A percentile compares a stretch with the other conserved stretches of the same genome.
Conservation (phyloP, 2,888 invertebrate genomes). For the Crioceris asparagi region DNA sequence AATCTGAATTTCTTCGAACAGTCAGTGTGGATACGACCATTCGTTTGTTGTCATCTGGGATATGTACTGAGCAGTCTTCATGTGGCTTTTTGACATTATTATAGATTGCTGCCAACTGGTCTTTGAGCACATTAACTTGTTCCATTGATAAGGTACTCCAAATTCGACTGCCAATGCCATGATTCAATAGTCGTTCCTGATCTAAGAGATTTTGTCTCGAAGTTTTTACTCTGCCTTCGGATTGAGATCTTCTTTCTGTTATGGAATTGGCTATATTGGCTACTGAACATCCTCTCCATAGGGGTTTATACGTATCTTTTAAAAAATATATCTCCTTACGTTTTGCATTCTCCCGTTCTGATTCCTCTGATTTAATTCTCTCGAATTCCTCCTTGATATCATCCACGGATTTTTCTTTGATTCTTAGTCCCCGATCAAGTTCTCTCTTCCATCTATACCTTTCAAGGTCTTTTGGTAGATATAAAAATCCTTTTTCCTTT, state of each 20-base stretch:
- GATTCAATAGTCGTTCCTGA: constrained; percentile 31
- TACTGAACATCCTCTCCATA: constrained; percentile 77
- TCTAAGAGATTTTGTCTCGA: constrained; percentile 21
- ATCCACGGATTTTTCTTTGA: constrained; percentile 80
- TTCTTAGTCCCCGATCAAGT: constrained; percentile 63
- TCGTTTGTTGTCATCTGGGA: constrained; percentile 33
- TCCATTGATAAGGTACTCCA: constrained; percentile 79
- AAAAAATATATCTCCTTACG: constrained; percentile 36
- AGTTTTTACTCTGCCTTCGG: constrained; percentile 32
- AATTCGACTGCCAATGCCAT: constrained; percentile 61
- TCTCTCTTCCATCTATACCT: constrained; percentile 68
- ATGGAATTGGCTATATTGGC: constrained; percentile 66
- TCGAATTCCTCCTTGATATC: constrained; percentile 71
- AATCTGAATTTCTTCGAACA: constrained; percentile 40
- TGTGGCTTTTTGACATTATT: constrained; percentile 40
- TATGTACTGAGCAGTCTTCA: constrained; percentile 54
- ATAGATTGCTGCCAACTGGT: constrained; percentile 72
- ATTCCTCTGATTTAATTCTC: constrained; percentile 45
- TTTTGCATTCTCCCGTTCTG: constrained; percentile 39
- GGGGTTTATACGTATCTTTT: constrained; percentile 65
- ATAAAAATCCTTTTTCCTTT: constrained; percentile 73
- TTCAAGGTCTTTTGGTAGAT: constrained; percentile 63
- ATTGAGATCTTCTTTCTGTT: constrained; percentile 47
- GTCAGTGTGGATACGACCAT: constrained; percentile 26
- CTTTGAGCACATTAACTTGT: constrained; percentile 69